Evolutionary conservation across 2,888 invertebrate genomes (phyloP).

Genomic region (Gerris lacustris): DNA sequence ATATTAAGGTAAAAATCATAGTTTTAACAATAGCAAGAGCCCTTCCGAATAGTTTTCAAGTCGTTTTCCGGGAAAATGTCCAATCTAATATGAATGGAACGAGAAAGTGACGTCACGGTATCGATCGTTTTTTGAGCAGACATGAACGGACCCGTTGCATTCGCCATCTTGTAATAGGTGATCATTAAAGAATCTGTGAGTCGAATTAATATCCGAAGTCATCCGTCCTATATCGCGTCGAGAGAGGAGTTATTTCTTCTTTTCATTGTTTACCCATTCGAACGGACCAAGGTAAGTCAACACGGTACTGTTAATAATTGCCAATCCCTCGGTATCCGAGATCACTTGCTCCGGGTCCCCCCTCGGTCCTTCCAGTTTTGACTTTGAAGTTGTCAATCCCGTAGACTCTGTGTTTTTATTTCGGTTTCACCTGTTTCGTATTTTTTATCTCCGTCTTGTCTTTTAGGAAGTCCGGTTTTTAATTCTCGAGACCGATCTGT

Average conservation of each 20-base stretch:
- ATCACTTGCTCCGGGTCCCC: not conserved
- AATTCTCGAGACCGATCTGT: no score
- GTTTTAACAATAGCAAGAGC: no score
- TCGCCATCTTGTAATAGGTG: constrained; percentile 42
- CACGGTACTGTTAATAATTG: not conserved
- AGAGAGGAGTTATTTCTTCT: constrained; percentile 43
- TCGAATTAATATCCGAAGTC: constrained; percentile 35
- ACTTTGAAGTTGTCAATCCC: not conserved
- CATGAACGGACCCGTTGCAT: constrained; percentile 38
- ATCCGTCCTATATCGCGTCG: constrained; percentile 37
- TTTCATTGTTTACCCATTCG: constrained; percentile 56
- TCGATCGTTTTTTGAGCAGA: constrained; percentile 38
- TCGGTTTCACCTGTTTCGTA: not conserved
- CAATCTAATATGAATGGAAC: constrained; percentile 28
- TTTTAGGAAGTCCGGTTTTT: no score
- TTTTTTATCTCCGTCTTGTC: not conserved
- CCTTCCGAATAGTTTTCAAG: no score
- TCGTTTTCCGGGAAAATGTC: no score
- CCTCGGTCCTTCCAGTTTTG: not conserved
- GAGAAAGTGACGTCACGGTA: constrained; percentile 41
- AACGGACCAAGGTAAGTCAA: constrained; percentile 63
- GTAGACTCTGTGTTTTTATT: not conserved
- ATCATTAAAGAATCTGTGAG: constrained; percentile 34
- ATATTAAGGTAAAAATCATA: no score
- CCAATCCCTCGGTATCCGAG: no score